Evolutionary conservation across 37 sponge, comb jelly and placozoan genomes (phyloP).

Genomic region (Hormiphora californensis): DNA sequence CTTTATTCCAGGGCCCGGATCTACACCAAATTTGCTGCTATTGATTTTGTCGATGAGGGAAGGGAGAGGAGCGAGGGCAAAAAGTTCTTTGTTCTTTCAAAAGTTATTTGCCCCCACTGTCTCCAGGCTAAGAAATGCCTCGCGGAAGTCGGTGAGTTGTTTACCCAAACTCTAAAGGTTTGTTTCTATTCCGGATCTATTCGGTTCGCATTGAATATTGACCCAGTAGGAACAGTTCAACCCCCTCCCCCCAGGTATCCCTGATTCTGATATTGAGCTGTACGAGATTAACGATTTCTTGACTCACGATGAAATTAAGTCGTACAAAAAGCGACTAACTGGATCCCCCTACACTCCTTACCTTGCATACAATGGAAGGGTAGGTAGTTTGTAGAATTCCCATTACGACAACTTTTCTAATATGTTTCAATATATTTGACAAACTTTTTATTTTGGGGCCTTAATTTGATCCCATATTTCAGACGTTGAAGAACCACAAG

Average conservation of each 20-base stretch:
- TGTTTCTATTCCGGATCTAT: too few species aligned
- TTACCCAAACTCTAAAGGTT: too few species aligned
- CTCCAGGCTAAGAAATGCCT: background rate
- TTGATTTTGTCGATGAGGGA: constrained; percentile 1
- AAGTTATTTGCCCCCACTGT: background rate
- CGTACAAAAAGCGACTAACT: background rate
- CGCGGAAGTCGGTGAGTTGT: background rate
- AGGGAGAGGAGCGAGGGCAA: background rate
- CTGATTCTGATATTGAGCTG: background rate
- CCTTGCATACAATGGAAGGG: background rate
- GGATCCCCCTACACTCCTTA: background rate
- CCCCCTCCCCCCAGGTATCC: background rate
- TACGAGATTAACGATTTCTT: constrained; percentile 12
- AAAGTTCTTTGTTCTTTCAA: background rate
- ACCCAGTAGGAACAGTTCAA: too few species aligned
- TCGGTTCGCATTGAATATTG: too few species aligned
- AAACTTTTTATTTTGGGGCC: background rate
- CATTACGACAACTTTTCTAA: too few species aligned
- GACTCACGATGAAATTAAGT: background rate
- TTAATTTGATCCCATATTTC: background rate
- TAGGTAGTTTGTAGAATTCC: too few species aligned
- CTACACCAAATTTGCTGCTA: background rate
- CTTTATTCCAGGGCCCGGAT: background rate
- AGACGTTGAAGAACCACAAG: background rate
- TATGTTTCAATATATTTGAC: background rate